phyloP scores from a whole-genome alignment of 2,113 vertebrate species.

The Plecotus auritus region DNA sequence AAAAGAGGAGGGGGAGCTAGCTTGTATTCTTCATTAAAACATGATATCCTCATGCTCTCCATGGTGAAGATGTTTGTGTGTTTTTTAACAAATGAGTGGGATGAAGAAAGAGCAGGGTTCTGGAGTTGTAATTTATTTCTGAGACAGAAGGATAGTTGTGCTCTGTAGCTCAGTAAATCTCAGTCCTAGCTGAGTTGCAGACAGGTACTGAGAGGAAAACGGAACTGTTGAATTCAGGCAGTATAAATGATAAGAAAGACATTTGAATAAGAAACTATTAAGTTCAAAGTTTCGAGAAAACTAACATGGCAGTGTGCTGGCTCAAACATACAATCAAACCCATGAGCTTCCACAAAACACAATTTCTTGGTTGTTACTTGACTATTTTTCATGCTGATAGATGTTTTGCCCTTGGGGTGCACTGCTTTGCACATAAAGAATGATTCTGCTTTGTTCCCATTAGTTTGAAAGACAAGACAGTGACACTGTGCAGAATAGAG shows the following conservation, averaged over 20 bases:
- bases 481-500: slow-evolving; percentile 64
- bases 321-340: slow-evolving; percentile 67
- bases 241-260: slow-evolving; percentile 61
- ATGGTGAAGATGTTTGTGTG: background rate
- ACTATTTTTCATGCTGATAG: slow-evolving; percentile 73
- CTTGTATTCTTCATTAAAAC: background rate
- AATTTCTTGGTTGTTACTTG: slow-evolving; percentile 76
- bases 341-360: slow-evolving; percentile 43
- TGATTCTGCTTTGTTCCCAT: slow-evolving; percentile 74
- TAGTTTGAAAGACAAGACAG: slow-evolving; percentile 72
- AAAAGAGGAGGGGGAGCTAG: background rate
- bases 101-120: slow-evolving; percentile 41
- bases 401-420: slow-evolving; percentile 75
- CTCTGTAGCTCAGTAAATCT: slow-evolving; percentile 60
- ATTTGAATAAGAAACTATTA: slow-evolving; percentile 65
- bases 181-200: slow-evolving; percentile 47
- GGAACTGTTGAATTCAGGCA: slow-evolving; percentile 27
- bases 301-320: slow-evolving; percentile 55
- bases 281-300: slow-evolving; percentile 71
- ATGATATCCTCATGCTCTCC: background rate
- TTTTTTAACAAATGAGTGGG: background rate
- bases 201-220: slow-evolving; percentile 39
- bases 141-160: slow-evolving; percentile 63
- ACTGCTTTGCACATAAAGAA: slow-evolving; percentile 70
- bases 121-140: slow-evolving; percentile 54